Evolutionary conservation across 2,888 invertebrate genomes (phyloP), one percentile per base, ranked within the genome.

Genomic region (Chironomus riparius): DNA sequence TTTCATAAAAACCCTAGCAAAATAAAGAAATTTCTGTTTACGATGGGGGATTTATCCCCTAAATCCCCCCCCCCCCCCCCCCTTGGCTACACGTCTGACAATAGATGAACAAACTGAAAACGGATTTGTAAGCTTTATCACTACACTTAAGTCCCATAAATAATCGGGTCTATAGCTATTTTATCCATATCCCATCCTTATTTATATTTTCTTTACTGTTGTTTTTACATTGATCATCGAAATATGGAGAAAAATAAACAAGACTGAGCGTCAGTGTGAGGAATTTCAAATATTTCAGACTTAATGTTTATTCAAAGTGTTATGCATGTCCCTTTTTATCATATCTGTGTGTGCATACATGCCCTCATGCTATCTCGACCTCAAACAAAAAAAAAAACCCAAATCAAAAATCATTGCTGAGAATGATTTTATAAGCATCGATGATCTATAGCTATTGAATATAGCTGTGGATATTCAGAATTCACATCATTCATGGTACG

Each of bases 331-430:
- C 56, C 56, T 56, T 56, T 56, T 56, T 50, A 15, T 50, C 15
- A 13, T 50, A 50, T 50, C 15, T 50, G 50, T 50, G 6, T 15
- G 12, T 15, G 15, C 50, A 50, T 15, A 50, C 15, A 50, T 15
- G 15, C 50, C 13, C n/a, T n/a, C 3, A 50, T 50, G 15, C 50
- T n/a, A n/a, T 50, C 15, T 50, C 21, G 24, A 65, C 65, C 65
- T 65, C 65, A 24, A 65, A n/a, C 24, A 24, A 65, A 50, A 24
- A 62, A 28, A 24, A 24, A 50, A 24, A 65, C 65, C 65, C 65
- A 65, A 65, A 65, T 65, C 65, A 65, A 65, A 65, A 65, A 65
- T 65, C 65, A 65, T 65, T 65, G 65, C 24, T 65, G 18, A 24
- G 65, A 65, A 65, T 24, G 24, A 65, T 65, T 65, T 65, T 24